Evolutionary conservation across 2,888 invertebrate genomes (phyloP).

Genomic region (Tridacna gigas): DNA sequence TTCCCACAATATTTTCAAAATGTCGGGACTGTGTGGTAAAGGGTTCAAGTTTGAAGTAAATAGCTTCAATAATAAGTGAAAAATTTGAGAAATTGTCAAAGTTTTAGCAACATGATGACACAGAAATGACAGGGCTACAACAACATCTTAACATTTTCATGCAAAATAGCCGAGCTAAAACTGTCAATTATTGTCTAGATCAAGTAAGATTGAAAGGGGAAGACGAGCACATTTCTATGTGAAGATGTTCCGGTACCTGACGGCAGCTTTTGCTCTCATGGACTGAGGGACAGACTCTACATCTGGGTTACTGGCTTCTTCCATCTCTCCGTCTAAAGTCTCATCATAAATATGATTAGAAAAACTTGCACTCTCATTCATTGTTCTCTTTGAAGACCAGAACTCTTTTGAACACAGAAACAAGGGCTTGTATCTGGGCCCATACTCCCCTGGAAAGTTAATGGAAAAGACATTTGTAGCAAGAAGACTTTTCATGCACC

Average conservation of each 20-base stretch:
- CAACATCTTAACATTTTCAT: not conserved
- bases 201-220: not conserved
- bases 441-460: slow-evolving; percentile 89
- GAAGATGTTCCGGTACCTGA: slow-evolving; percentile 63
- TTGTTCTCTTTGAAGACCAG: slow-evolving; percentile 86
- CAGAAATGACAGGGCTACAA: not conserved
- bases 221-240: not conserved
- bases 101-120: not conserved
- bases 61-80: not conserved
- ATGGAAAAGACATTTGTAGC: no score
- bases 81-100: not conserved
- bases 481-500: no score
- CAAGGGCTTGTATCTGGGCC: slow-evolving; percentile 90
- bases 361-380: not conserved
- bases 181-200: not conserved
- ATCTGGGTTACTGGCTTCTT: slow-evolving; percentile 83
- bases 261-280: slow-evolving; percentile 69
- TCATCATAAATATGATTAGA: slow-evolving; percentile 18
- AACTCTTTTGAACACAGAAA: slow-evolving; percentile 91
- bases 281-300: slow-evolving; percentile 89
- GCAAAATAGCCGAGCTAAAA: not conserved
- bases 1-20: not conserved
- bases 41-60: no score
- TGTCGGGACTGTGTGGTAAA: no score
- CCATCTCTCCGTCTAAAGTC: slow-evolving; percentile 78